These are phyloP conservation scores for Aproaerema taeniolella DNA, from an alignment of 2,888 invertebrate species.

Conservation along the genomic window DNA sequence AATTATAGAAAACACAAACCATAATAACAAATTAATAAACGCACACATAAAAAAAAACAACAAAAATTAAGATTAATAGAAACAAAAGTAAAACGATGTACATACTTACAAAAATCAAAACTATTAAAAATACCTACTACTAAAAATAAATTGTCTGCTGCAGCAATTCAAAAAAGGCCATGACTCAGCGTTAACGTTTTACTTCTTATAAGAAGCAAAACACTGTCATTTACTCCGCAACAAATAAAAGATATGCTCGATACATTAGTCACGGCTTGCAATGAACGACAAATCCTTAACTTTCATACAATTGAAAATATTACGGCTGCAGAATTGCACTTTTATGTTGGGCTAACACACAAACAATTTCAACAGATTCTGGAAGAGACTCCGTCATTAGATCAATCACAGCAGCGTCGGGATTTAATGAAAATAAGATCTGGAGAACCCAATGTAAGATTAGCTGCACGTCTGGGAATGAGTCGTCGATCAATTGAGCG, in stretches of 20 bases:
- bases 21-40: too few species aligned
- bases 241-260: neutral
- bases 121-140: too few species aligned
- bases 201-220: too few species aligned
- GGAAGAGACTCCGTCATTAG: neutral
- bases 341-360: neutral
- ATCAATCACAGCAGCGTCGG: neutral
- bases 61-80: too few species aligned
- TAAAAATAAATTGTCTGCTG: too few species aligned
- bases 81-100: too few species aligned
- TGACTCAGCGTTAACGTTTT: too few species aligned
- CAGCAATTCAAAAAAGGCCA: too few species aligned
- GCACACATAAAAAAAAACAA: too few species aligned
- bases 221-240: neutral
- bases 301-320: neutral
- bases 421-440: constrained; percentile 6
- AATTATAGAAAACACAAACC: too few species aligned
- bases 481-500: neutral
- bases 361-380: neutral
- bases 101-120: too few species aligned
- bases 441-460: constrained; percentile 6
- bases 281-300: neutral
- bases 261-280: neutral
- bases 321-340: neutral
- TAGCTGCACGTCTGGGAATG: neutral